Percentiles rank a stretch among this genome's conserved stretches.
phyloP scores from a whole-genome alignment of 2,888 invertebrate genomes.

The Barypeithes pellucidus region DNA sequence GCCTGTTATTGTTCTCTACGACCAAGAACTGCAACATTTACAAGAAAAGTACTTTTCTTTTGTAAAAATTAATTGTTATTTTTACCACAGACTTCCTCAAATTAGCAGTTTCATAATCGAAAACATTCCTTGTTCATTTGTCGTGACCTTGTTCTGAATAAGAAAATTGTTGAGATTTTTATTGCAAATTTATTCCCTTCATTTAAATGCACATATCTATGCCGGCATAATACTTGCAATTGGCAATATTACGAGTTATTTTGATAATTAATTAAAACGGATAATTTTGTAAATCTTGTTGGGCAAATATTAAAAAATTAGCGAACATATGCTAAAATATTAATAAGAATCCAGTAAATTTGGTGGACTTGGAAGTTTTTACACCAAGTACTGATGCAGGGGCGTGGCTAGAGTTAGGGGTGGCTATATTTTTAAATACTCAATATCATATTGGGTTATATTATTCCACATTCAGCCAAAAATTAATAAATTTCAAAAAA shows the following conservation, averaged over 20 bases:
- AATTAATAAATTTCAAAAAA: too few relatives aligned
- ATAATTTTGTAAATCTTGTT: background rate
- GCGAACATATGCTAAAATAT: background rate
- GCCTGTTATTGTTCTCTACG: background rate
- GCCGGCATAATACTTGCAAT: conserved; percentile 9
- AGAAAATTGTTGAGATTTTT: conserved; percentile 17
- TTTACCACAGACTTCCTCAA: conserved; percentile 19
- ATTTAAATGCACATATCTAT: background rate
- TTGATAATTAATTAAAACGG: background rate
- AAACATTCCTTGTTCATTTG: conserved; percentile 20
- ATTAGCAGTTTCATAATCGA: conserved; percentile 25
- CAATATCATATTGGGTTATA: too few relatives aligned
- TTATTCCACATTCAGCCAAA: too few relatives aligned
- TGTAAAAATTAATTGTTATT: conserved; percentile 12
- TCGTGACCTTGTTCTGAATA: conserved; percentile 16
- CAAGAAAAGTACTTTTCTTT: conserved; percentile 16
- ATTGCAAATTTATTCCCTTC: conserved; percentile 24
- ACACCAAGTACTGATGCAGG: too few relatives aligned
- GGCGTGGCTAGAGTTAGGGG: too few relatives aligned
- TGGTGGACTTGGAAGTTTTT: too few relatives aligned
- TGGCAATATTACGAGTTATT: background rate
- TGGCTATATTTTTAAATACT: too few relatives aligned
- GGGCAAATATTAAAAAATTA: background rate
- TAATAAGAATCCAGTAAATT: background rate
- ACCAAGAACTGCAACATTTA: background rate